Evolutionary conservation across 2,797 vertebrate genomes (phyloP), one percentile per base, ranked within the genome.

Genomic region (Takifugu ocellatus): DNA sequence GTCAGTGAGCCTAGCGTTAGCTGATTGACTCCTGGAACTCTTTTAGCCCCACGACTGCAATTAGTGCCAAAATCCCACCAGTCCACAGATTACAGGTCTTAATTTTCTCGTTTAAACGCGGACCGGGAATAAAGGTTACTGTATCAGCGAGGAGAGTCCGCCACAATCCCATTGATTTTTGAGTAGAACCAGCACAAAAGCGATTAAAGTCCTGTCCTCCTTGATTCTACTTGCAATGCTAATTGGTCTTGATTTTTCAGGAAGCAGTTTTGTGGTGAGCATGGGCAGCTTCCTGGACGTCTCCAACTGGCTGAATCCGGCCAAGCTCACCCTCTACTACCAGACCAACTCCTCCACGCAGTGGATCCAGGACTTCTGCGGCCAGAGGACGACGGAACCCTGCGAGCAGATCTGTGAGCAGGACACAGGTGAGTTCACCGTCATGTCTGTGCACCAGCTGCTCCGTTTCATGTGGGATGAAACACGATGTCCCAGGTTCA

Each of bases 291-390:
- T 94, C 87, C 78, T 99, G 88, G 97, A 99, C 66, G 93, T 97
- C 55, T 98, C 96, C 0, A 96, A 98, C 81, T 99, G 97, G 97
- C 83, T 99, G 15, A 99, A 99, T 78, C 97, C 97, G 1, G 96
- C 97, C 73, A 96, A 95, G 79, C 89, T 99, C 42, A 95, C 93
- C 26, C 87, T 99, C 27, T 99, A 96, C 88, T 96, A 97, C 70
- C 97, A 99, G 85, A 94, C 93, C 82, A 99, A 99, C 43, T 91
- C 94, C 9, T 95, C 94, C 0, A 94, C 94, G 1, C 94, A 97
- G 2, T 99, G 97, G 97, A 89, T 97, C 63, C 90, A 90, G 63
- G 97, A 99, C 66, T 94, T 94, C 66, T 99, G 97, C 12, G 95
- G 95, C 17, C 96, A 99, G 89, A 93, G 95, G 75, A 95, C 95